Conservation (phyloP, 2,888 invertebrate species). For the Thera britannica region DNA sequence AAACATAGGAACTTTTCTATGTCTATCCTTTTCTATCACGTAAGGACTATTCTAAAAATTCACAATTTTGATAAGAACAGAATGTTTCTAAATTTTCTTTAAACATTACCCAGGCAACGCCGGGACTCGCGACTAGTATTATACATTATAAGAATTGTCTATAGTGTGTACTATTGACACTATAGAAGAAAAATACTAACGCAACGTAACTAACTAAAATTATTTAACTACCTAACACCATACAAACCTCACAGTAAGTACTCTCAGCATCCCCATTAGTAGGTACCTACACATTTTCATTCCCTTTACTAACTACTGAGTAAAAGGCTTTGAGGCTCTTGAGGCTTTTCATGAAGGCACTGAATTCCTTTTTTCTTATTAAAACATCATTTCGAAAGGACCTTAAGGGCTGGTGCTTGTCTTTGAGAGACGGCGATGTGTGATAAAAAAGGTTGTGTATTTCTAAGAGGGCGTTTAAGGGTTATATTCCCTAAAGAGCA, state of each 20-base stretch:
- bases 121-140: too few relatives aligned
- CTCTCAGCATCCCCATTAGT: conserved; percentile 1
- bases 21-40: too few relatives aligned
- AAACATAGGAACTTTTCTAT: too few relatives aligned
- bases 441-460: not conserved
- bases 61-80: too few relatives aligned
- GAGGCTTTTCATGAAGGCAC: conserved; percentile 52
- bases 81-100: too few relatives aligned
- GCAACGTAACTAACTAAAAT: not conserved
- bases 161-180: too few relatives aligned
- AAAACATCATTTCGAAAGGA: conserved; percentile 39
- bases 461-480: too few relatives aligned
- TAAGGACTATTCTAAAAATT: too few relatives aligned
- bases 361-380: conserved; percentile 44
- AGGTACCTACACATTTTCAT: not conserved
- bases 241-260: not conserved
- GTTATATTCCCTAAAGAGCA: too few relatives aligned
- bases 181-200: too few relatives aligned
- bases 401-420: conserved; percentile 18
- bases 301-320: conserved; percentile 16
- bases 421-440: conserved; percentile 23
- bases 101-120: too few relatives aligned
- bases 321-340: conserved; percentile 42
- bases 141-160: too few relatives aligned
- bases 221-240: not conserved